Conservation (phyloP, 2,113 vertebrate species). For the Regulus satrapa region DNA sequence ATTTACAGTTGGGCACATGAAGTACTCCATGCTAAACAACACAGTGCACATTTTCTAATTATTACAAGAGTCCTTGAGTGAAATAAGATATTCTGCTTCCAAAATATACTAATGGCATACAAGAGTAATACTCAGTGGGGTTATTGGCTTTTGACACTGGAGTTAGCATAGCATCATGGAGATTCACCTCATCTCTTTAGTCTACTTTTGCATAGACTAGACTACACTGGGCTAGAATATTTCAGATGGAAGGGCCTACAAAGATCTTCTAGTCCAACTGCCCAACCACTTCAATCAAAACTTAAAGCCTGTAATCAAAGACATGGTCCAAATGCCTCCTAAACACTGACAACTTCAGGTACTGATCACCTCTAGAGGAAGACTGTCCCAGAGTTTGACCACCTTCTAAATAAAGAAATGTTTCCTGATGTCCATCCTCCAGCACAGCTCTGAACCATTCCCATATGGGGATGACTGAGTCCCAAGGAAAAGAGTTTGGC, state of each 20-base stretch:
- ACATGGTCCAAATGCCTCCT: neutral
- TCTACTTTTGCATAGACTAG: neutral
- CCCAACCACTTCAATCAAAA: neutral
- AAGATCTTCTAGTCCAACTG: neutral
- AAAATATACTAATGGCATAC: neutral
- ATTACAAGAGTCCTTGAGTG: neutral
- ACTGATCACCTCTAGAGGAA: neutral
- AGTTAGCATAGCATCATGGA: neutral
- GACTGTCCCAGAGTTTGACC: neutral
- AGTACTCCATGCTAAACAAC: neutral
- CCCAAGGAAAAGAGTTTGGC: neutral
- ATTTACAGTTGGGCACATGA: neutral
- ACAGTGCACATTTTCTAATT: neutral
- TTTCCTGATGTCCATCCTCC: neutral
- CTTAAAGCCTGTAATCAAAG: neutral
- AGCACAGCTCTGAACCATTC: neutral
- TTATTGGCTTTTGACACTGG: neutral
- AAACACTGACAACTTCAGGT: neutral
- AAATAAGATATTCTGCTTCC: neutral
- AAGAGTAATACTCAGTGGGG: neutral
- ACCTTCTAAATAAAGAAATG: neutral
- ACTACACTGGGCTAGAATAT: neutral
- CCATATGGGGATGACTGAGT: neutral
- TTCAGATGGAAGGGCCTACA: neutral
- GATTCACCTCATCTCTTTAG: neutral